Percentiles rank a stretch among this genome's conserved stretches.
These are phyloP conservation scores for Chalcis sispes DNA, from an alignment of 2,888 invertebrate genomes.

Conservation along the genomic window DNA sequence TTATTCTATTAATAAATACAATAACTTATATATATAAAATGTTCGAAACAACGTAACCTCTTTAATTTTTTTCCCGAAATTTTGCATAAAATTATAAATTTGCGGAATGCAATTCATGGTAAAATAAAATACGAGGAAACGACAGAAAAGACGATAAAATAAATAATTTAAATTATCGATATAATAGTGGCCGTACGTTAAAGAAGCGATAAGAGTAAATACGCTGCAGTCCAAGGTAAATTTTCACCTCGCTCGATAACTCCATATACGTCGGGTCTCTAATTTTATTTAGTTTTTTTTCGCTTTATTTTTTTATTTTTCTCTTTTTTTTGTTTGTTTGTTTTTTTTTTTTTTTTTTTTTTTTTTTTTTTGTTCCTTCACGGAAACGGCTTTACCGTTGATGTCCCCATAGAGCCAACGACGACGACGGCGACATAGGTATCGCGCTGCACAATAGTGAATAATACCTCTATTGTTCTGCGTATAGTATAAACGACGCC, in stretches of 20 bases:
- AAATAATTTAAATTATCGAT: too few relatives aligned
- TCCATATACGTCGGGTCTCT: slow-evolving; percentile 32
- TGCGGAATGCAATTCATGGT: too few relatives aligned
- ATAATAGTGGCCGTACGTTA: too few relatives aligned
- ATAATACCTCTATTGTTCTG: slow-evolving; percentile 57
- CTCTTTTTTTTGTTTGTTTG: not conserved
- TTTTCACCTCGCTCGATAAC: slow-evolving; percentile 10
- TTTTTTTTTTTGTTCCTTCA: slow-evolving; percentile 28
- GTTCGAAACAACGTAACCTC: too few relatives aligned
- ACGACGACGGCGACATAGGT: slow-evolving; percentile 9
- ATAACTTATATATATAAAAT: not conserved
- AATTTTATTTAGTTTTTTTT: slow-evolving; percentile 43
- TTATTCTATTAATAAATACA: not conserved
- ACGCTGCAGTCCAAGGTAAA: not conserved
- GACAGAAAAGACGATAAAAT: too few relatives aligned
- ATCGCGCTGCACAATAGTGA: slow-evolving; percentile 49
- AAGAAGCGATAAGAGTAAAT: not conserved
- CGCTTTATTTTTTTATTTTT: slow-evolving; percentile 12
- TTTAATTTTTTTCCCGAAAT: too few relatives aligned
- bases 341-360: slow-evolving; percentile 13
- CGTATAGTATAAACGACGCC: slow-evolving; percentile 16
- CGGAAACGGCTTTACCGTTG: slow-evolving; percentile 45
- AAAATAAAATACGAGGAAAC: too few relatives aligned
- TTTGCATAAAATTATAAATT: too few relatives aligned
- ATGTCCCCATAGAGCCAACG: slow-evolving; percentile 39